Percentiles rank a stretch among this genome's conserved stretches.
phyloP scores from a whole-genome alignment of 2,888 invertebrate genomes.

The Cremastinae sp. region DNA sequence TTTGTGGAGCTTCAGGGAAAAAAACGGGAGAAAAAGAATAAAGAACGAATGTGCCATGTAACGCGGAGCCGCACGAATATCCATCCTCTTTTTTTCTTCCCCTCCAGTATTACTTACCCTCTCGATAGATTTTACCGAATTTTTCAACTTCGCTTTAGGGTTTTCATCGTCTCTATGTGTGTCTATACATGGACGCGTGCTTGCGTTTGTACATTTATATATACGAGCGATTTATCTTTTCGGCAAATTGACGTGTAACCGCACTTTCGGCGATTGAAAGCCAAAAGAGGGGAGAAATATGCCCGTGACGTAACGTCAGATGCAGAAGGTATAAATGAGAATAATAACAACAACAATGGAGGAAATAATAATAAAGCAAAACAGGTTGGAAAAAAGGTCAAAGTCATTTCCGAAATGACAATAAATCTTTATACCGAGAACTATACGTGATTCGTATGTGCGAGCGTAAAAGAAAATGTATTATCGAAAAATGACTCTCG shows the following conservation, averaged over 20 bases:
- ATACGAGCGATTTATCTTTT: conserved; percentile 35
- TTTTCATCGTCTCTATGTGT: conserved; percentile 3
- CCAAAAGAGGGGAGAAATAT: neutral
- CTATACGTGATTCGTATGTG: neutral
- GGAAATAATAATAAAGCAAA: neutral
- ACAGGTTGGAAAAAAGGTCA: neutral
- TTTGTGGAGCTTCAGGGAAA: neutral
- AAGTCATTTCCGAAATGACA: conserved; percentile 17
- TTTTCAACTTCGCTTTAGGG: conserved; percentile 22
- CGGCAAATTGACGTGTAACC: conserved; percentile 29
- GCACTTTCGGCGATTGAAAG: neutral
- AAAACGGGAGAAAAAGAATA: neutral
- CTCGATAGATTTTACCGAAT: conserved; percentile 45
- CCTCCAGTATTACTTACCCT: conserved; percentile 6
- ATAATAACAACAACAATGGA: no score
- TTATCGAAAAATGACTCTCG: neutral
- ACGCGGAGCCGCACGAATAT: conserved; percentile 25
- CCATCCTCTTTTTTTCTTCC: conserved; percentile 26
- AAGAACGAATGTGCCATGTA: neutral
- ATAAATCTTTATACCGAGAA: conserved; percentile 31
- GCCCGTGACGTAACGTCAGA: no score
- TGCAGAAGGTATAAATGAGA: neutral
- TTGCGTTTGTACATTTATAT: neutral
- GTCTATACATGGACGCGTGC: neutral
- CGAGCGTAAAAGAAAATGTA: neutral